A percentile compares a stretch with the other conserved stretches of the same genome.
Evolutionary conservation across 2,888 invertebrate species (phyloP).

Genomic region (Scrobipalpa costella): DNA sequence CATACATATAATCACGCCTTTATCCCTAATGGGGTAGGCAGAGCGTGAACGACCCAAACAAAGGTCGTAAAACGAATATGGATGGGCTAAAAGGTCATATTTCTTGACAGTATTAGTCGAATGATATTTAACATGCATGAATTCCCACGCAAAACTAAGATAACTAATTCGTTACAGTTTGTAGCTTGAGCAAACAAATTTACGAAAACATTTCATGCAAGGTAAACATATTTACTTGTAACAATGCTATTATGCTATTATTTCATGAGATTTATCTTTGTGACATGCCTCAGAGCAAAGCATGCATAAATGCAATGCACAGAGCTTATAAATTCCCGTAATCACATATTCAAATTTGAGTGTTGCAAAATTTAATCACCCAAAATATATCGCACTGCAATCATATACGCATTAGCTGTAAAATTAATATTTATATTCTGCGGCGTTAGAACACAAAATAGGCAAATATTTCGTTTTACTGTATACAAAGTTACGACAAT

Average conservation of each 20-base stretch:
- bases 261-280: background rate
- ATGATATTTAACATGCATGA: too few species aligned
- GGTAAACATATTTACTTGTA: background rate
- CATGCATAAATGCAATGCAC: background rate
- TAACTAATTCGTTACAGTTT: too few species aligned
- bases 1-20: too few species aligned
- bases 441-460: too few species aligned
- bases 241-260: slow-evolving; percentile 3
- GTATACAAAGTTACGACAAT: too few species aligned
- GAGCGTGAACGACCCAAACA: too few species aligned
- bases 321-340: background rate
- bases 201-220: background rate
- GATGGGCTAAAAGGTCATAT: too few species aligned
- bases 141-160: too few species aligned
- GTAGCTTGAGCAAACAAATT: background rate
- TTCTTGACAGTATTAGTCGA: too few species aligned
- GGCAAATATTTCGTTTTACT: too few species aligned
- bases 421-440: background rate
- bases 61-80: too few species aligned
- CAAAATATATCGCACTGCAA: slow-evolving; percentile 3
- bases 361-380: slow-evolving; percentile 5
- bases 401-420: slow-evolving; percentile 3
- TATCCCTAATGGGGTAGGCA: too few species aligned
- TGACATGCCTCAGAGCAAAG: slow-evolving; percentile 1
- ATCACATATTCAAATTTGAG: slow-evolving; percentile 1